A percentile compares a stretch with the other conserved stretches of the same genome.
Evolutionary conservation across 1,140 invertebrate species (phyloP).

Genomic region (Linepithema humile): DNA sequence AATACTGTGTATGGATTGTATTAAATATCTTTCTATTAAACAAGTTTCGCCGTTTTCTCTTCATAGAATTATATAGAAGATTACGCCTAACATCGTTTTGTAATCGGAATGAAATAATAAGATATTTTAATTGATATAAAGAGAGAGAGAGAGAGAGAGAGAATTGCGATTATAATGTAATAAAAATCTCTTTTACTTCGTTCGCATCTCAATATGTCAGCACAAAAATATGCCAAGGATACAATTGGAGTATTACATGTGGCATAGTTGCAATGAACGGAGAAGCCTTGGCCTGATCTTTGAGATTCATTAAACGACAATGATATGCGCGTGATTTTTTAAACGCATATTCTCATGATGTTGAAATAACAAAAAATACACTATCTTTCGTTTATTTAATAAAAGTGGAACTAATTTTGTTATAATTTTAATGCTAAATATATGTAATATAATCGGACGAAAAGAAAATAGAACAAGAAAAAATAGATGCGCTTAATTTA

Average conservation of each 20-base stretch:
- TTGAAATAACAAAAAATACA: neutral
- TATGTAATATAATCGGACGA: neutral
- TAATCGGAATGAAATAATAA: neutral
- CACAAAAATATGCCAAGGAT: slow-evolving; percentile 47
- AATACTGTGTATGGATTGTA: neutral
- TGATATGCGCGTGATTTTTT: slow-evolving; percentile 8
- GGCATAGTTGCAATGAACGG: neutral
- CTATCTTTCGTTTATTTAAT: neutral
- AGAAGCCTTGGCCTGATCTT: slow-evolving; percentile 53
- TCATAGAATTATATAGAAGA: neutral
- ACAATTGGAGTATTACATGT: slow-evolving; percentile 24
- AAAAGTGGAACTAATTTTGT: neutral
- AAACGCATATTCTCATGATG: neutral
- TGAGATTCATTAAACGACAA: slow-evolving; percentile 12
- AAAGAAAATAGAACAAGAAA: neutral
- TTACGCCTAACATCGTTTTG: no score
- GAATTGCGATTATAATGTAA: neutral
- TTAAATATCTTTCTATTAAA: neutral
- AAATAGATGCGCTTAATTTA: no score
- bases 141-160: no score
- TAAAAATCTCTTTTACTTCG: neutral
- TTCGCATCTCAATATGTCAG: neutral
- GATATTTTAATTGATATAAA: no score
- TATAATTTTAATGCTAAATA: neutral
- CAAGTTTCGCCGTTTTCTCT: neutral